Evolutionary conservation across 2,113 vertebrate genomes (phyloP).

Genomic region (Callospermophilus lateralis): DNA sequence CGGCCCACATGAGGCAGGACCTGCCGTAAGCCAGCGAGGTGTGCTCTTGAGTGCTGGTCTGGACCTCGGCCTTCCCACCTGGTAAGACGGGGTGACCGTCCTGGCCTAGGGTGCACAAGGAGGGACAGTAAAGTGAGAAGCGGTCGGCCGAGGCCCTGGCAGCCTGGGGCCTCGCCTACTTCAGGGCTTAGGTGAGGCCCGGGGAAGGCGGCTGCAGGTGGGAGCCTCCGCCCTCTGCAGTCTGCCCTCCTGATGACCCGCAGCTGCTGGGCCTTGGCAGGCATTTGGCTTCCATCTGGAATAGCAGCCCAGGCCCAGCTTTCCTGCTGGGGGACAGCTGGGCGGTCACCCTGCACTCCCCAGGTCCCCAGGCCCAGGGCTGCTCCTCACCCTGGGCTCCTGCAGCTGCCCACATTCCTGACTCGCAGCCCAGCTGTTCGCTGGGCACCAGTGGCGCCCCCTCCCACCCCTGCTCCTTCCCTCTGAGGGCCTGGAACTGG

Average conservation of each 20-base stretch:
- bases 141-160: accelerated
- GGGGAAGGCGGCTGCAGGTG: neutral
- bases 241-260: accelerated
- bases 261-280: neutral
- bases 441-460: neutral
- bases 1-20: accelerated
- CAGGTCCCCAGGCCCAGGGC: neutral
- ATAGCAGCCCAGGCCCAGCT: neutral
- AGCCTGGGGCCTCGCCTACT: neutral
- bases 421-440: neutral
- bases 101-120: neutral
- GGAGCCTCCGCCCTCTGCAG: accelerated
- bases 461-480: accelerated
- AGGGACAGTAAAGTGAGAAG: no score
- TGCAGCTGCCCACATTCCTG: conserved; percentile 43
- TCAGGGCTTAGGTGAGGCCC: neutral
- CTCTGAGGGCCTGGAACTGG: neutral
- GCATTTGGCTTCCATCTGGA: neutral
- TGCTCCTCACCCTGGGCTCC: neutral
- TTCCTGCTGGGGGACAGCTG: neutral
- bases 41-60: neutral
- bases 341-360: neutral
- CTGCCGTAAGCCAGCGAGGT: accelerated
- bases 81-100: accelerated
- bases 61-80: neutral